A percentile compares a stretch with the other conserved stretches of the same genome.
These are phyloP conservation scores for Sebastes trivittatus DNA, from an alignment of 2,797 vertebrate genomes.

Conservation along the genomic window DNA sequence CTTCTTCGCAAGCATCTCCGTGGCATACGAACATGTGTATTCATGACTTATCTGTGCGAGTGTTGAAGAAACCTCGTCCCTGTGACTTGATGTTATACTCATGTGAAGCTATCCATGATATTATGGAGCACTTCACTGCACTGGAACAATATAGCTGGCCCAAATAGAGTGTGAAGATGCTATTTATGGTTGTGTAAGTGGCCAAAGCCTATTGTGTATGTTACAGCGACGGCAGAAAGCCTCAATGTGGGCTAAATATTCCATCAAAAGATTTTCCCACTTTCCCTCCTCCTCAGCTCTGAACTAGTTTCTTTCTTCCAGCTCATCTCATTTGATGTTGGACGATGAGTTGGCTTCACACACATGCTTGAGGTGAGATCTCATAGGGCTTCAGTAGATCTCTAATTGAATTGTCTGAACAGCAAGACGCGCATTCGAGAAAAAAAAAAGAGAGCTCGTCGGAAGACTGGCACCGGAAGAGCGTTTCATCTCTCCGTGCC, in stretches of 20 bases:
- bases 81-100: background rate
- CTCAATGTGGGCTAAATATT: conserved; percentile 36
- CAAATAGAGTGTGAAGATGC: conserved; percentile 30
- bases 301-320: background rate
- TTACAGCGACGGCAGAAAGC: background rate
- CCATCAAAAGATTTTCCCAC: conserved; percentile 8
- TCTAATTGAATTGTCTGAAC: conserved; percentile 76
- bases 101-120: conserved; percentile 1
- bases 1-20: background rate
- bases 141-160: conserved; percentile 15
- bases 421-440: conserved; percentile 44
- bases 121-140: conserved; percentile 11
- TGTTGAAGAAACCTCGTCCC: background rate
- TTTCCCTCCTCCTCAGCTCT: background rate
- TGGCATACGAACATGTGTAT: background rate
- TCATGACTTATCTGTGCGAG: background rate
- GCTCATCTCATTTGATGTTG: conserved; percentile 25
- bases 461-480: conserved; percentile 31
- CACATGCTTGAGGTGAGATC: conserved; percentile 62
- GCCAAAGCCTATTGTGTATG: conserved; percentile 6
- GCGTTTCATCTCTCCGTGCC: conserved; percentile 39
- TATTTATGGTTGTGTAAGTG: conserved; percentile 50
- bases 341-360: conserved; percentile 39
- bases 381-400: conserved; percentile 56
- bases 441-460: background rate